Base-by-base conservation (phyloP, 2,888 invertebrate genomes). In the Cantharis rufa region DNA sequence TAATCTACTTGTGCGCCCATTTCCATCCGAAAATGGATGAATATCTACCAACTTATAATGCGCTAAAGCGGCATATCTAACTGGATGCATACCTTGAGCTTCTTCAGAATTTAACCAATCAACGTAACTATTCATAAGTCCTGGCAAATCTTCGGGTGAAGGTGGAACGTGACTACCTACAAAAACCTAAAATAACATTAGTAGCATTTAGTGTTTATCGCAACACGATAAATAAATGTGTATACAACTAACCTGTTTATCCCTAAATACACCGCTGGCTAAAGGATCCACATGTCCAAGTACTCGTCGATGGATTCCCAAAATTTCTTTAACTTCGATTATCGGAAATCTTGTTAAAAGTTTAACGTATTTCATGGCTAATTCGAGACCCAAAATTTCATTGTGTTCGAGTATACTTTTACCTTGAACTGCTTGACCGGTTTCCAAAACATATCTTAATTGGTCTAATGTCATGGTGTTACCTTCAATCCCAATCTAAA, bases 31-130 rank as follows among this genome's bases (percentile, higher is more conserved):
- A 89, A 99, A 99, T 0, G 99, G 99, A 89, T 99, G 99, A 82
- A 99, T 98, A 86, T 96, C 95, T 0, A 99, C 99, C 66, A 99
- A 88, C 89, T 98, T 98, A 89, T 98, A 99, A 89, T 99, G 99
- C 0, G 98, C 98, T 72, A 98, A 89, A 0, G 99, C 98, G 71
- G 98, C 98, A 86, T 95, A 95, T 92, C 93, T 92, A 5, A 98
- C 95, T 16, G 98, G 97, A 90, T 98, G 98, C 88, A 98, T 89
- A 63, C 93, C 92, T 79, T 94, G 88, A 10, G 96, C 95, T 86
- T 94, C 94, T 81, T 96, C 96, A 0, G 97, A 96, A 88, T 96
- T 96, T 10, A 99, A 88, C 99, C 98, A 99, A 15, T 93, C 92
- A n/a, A 96, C 91, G 86, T 98, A 97, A 81, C 95, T 94, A 15